Base-by-base conservation (phyloP, 1,140 invertebrate genomes). In the Chionoecetes opilio region DNA sequence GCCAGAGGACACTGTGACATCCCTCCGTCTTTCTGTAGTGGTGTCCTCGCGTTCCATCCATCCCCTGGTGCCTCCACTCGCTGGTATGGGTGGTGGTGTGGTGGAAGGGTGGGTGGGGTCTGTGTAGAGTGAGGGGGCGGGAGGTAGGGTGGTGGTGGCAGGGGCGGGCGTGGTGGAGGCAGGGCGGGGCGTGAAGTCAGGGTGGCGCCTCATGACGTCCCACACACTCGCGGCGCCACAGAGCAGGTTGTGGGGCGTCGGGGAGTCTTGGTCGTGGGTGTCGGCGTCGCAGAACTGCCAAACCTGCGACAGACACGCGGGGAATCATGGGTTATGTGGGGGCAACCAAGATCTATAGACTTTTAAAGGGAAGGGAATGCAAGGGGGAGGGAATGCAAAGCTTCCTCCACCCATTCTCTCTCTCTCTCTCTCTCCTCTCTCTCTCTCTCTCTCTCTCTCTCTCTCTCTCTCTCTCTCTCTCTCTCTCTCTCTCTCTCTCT, bases 171-270 rank as follows among this genome's bases (percentile, higher is more conserved):
- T 90, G 53, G 41, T 5, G n/a, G 82, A 21, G 38, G 82, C 29
- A 9, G 29, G 86, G 53, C 46, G 35, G 11, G 87, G 53, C 2
- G 21, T 31, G 41, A 96, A 94, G 93, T 96, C 95, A 5, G 75
- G 82, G 87, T 96, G 95, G 34, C 92, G 85, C 21, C 31, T 84
- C n/a, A 96, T 95, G 41, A 96, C 91, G 35, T 96, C 91, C 85
- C 91, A 95, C 0, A 96, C 94, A 34, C 95, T 96, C 3, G 31
- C n/a, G 31, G 91, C 95, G 29, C 63, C 87, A 84, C 95, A 96
- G 11, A 95, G 87, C 5, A 96, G 93, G 34, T 96, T 96, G 85
- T 96, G 95, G 37, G 93, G 94, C 2, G 93, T 96, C 14, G 91
- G 90, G 32, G 91, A 82, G 35, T 96, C 95, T 35, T 35, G 63